Evolutionary conservation across 2,888 invertebrate species (phyloP), one percentile per base, ranked within the genome.

Genomic region (Drosophila monieri): DNA sequence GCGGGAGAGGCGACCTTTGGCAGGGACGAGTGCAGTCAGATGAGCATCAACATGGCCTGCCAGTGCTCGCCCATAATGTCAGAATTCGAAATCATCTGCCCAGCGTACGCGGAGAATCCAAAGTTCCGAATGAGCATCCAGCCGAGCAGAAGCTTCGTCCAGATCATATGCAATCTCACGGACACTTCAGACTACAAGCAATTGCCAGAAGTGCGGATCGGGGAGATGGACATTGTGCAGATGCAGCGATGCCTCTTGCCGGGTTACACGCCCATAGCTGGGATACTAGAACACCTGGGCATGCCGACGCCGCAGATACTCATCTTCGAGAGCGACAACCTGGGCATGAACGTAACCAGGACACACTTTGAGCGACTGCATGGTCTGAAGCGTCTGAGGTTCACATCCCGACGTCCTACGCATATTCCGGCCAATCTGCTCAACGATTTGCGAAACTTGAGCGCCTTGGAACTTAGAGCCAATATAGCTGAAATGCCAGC

Each of bases 351-450:
- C 73, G 92, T 95, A 39, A 92, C 93, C 27, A 93, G 93, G 44
- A 92, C 92, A 65, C 94, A 94, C 83, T 92, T 95, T 61, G 90
- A 92, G 3, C 94, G 94, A 25, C 91, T 95, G 51, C 91, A 93
- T 62, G 92, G 93, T 73, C 73, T 93, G 9, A 93, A 93, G 1
- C 92, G 93, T 54, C 89, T 96, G 53, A 91, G 93, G 14, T 90
- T 96, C 3, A 93, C 93, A 10, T 93, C 93, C 41, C 95, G 95
- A 81, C 93, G 93, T 12, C 90, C 95, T 5, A 93, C 93, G 0
- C 92, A 93, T 69, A 91, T 95, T 39, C 93, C 94, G 0, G 93
- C 93, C 44, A 94, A 95, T 88, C 84, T 95, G 14, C 93, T 96
- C 72, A 89, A 88, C 21, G 94, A 94, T 74, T 90, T 95, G 68